These are phyloP conservation scores for Acyrthosiphon pisum DNA, from an alignment of 1,140 invertebrate genomes.

Conservation along the genomic window DNA sequence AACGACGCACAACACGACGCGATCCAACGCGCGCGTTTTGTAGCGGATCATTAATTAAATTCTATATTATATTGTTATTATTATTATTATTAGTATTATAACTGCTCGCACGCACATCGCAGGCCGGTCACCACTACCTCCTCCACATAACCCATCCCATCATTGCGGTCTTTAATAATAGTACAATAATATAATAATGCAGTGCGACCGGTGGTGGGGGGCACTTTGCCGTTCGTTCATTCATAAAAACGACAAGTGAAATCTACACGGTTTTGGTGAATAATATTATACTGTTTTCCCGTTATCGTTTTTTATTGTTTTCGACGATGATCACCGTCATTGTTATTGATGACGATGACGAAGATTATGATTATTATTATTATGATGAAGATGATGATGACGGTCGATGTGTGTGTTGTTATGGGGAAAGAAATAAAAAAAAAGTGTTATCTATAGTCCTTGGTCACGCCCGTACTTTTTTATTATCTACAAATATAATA, in stretches of 20 bases:
- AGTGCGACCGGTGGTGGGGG: background rate
- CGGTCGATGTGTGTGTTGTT: background rate
- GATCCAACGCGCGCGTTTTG: background rate
- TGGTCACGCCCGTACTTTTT: conserved; percentile 42
- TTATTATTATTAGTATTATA: background rate
- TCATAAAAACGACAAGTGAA: conserved; percentile 37
- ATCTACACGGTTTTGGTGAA: background rate
- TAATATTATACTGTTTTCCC: background rate
- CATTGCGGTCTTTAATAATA: background rate
- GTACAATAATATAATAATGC: background rate
- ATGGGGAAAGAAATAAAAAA: background rate
- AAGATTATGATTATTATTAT: background rate
- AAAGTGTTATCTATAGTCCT: conserved; percentile 43
- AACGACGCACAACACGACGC: background rate
- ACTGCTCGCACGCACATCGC: background rate
- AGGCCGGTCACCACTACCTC: background rate
- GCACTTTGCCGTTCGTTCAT: conserved; percentile 36
- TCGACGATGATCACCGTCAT: background rate
- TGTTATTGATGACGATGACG: background rate
- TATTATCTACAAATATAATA: conserved; percentile 18
- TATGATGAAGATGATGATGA: background rate
- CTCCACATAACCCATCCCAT: background rate
- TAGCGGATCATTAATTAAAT: conserved; percentile 39
- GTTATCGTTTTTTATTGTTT: conserved; percentile 38
- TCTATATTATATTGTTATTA: background rate